Evolutionary conservation across 1,140 invertebrate species (phyloP), one percentile per base, ranked within the genome.

Genomic region (Drosophila eugracilis): DNA sequence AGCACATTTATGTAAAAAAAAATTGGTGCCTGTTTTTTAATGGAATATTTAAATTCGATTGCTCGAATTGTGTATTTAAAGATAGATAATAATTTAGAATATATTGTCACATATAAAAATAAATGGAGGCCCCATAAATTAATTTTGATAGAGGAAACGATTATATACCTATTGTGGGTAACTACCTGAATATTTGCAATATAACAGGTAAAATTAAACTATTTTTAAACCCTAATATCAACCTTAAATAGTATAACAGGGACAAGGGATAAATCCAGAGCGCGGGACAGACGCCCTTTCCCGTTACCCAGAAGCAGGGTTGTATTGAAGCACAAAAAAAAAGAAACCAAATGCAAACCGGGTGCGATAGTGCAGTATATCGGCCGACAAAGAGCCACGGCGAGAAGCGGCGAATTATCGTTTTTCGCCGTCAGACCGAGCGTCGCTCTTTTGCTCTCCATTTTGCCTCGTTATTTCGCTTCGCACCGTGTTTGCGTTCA

Each of bases 401-500:
- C 79, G 79, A 71, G 73, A 42, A 45, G 63, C 74, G 58, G 74
- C 73, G 65, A 54, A 57, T 53, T 44, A 12, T 26, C 4, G 5
- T 30, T 44, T 22, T 69, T 57, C 50, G 22, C 28, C 65, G 63
- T 53, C 50, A 19, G 22, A 30, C 24, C 19, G 42, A 44, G 49
- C 42, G 49, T 54, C 73, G 66, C 75, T 71, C 54, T 57, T 59
- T 75, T 83, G 75, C 83, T 75, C 80, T 84, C 71, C 81, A 85
- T 85, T 72, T 63, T 85, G 72, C 76, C 81, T 86, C 85, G 73
- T 85, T 86, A 86, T 86, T 86, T 86, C 81, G 75, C 78, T 81
- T 88, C 74, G 78, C 85, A 83, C 81, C 83, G 81, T 81, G 81
- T 88, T 88, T 81, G 83, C 81, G 81, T 86, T 86, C 78, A 86